Percentiles rank a stretch among this genome's conserved stretches.
phyloP scores from a whole-genome alignment of 2,797 vertebrate genomes.

The Prionace glauca region DNA sequence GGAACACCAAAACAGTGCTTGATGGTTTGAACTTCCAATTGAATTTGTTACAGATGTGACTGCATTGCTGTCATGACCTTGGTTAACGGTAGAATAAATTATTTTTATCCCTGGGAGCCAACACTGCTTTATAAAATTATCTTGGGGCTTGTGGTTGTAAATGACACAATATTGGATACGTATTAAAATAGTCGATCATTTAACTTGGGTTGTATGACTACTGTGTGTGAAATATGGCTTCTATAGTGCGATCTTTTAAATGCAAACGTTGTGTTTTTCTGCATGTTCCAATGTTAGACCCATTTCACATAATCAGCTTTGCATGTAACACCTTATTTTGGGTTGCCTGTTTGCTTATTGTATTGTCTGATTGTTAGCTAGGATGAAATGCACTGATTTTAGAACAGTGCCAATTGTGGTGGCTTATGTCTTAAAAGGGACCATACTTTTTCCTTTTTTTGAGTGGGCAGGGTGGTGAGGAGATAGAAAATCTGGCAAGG shows the following conservation, averaged over 20 bases:
- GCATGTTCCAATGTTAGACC: slow-evolving; percentile 73
- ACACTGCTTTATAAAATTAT: slow-evolving; percentile 60
- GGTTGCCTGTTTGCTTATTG: slow-evolving; percentile 69
- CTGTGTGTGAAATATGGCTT: slow-evolving; percentile 70
- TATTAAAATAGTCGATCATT: slow-evolving; percentile 65
- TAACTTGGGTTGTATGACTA: slow-evolving; percentile 63
- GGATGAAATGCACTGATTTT: slow-evolving; percentile 67
- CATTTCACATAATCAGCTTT: slow-evolving; percentile 71
- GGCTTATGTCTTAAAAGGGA: slow-evolving; percentile 73
- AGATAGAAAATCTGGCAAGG: not conserved
- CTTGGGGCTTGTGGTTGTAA: slow-evolving; percentile 62
- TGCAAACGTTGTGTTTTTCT: slow-evolving; percentile 71
- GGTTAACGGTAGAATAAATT: slow-evolving; percentile 61
- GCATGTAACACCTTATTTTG: slow-evolving; percentile 73
- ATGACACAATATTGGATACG: slow-evolving; percentile 57
- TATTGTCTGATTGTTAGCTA: slow-evolving; percentile 65
- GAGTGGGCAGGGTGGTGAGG: not conserved
- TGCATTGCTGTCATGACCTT: slow-evolving; percentile 65
- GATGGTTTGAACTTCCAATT: slow-evolving; percentile 56
- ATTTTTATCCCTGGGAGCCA: slow-evolving; percentile 54
- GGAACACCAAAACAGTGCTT: not conserved
- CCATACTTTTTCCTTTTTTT: slow-evolving; percentile 52
- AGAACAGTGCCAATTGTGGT: slow-evolving; percentile 67
- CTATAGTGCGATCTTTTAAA: slow-evolving; percentile 65
- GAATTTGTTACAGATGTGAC: slow-evolving; percentile 68